Conservation (phyloP, 2,113 vertebrate species). For the Malurus melanocephalus region DNA sequence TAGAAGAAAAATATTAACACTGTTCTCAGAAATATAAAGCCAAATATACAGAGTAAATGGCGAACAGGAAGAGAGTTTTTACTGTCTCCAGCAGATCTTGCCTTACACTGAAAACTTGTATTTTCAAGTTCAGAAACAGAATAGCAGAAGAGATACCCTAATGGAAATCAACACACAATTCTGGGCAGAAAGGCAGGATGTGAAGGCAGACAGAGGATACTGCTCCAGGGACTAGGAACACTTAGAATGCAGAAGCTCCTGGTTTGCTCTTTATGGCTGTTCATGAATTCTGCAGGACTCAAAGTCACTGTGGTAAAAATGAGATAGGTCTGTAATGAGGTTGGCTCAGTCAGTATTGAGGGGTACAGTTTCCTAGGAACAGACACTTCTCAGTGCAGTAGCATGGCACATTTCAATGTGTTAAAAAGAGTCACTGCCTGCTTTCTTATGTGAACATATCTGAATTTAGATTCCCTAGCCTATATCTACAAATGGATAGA, state of each 20-base stretch:
- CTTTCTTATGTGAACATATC: background rate
- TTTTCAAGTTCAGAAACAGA: background rate
- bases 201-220: background rate
- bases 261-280: background rate
- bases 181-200: background rate
- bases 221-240: background rate
- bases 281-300: slow-evolving; percentile 8
- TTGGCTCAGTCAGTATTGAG: background rate
- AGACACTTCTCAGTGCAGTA: background rate
- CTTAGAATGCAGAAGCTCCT: background rate
- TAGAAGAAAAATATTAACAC: background rate
- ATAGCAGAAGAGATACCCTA: background rate
- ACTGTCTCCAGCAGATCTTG: background rate
- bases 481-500: background rate
- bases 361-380: slow-evolving; percentile 8
- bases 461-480: slow-evolving; percentile 28
- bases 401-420: background rate
- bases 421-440: slow-evolving; percentile 1
- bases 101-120: background rate
- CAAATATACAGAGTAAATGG: background rate
- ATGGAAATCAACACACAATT: background rate
- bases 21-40: background rate
- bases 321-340: background rate
- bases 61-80: background rate
- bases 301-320: slow-evolving; percentile 2